Base-by-base conservation (phyloP, 1,140 invertebrate species). In the Drosophila seguyi region DNA sequence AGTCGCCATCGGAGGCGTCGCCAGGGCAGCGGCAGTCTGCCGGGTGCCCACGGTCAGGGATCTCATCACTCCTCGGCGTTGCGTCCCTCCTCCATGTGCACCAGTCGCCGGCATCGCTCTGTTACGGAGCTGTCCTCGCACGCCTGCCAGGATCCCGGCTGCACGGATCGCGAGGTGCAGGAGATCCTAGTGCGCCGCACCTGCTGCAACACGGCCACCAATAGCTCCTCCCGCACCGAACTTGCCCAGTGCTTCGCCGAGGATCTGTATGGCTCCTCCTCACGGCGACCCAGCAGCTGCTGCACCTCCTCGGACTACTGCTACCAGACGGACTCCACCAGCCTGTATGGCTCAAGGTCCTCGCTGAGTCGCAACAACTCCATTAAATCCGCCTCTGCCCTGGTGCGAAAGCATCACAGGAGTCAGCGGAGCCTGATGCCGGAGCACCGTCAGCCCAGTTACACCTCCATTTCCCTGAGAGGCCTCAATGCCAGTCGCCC, bases 261-360 rank as follows among this genome's bases (percentile, higher is more conserved):
- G 58, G 91, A 91, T 65, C 60, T 92, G 0, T 91, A 92, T 6
- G 91, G 92, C n/a, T 71, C 92, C 0, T 80, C 88, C 10, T 55
- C 52, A 14, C 73, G 83, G 11, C 50, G 87, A 16, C 92, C 92
- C 13, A 92, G 90, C 45, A 92, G 90, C 18, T 92, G 91, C 34
- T 92, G 91, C 75, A 92, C 91, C 36, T 90, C 90, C 27, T 92
- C 91, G 11, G 91, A 92, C 20, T 92, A 92, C 52, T 92, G 91
- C 79, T 92, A 92, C 45, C 91, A 92, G 41, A 92, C 91, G 16
- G 91, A 92, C 60, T 92, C 92, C 1, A 92, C 91, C 6, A 92
- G 92, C 50, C 59, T 92, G 8, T 92, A 92, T 7, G 92, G 92
- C 0, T 92, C 92, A 0, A 57, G 92, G 18, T 92, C 91, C 39